These are phyloP conservation scores for Octodon degus DNA, from an alignment of 2,113 vertebrate species.

Conservation along the genomic window DNA sequence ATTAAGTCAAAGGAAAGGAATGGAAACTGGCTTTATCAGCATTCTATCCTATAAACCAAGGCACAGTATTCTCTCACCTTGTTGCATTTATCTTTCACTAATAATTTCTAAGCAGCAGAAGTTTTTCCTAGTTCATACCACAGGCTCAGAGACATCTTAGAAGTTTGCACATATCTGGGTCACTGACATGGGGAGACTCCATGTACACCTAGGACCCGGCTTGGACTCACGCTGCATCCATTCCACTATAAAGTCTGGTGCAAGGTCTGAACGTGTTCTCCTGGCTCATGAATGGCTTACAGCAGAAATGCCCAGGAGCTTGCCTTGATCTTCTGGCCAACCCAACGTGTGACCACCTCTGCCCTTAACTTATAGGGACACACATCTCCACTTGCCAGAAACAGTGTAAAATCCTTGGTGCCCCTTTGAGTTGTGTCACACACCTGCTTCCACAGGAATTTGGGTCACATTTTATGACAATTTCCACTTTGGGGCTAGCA, in stretches of 20 bases:
- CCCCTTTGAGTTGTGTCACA: background rate
- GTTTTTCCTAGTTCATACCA: background rate
- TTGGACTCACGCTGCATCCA: background rate
- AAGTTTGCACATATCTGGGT: background rate
- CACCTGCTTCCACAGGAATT: background rate
- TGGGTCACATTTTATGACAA: background rate
- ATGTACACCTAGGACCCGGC: background rate
- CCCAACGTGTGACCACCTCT: background rate
- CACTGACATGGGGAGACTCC: background rate
- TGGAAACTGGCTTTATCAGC: background rate
- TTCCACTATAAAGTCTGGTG: background rate
- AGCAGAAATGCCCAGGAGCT: background rate
- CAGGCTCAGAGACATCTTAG: background rate
- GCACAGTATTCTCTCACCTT: background rate
- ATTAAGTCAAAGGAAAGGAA: background rate
- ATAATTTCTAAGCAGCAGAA: background rate
- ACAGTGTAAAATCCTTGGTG: background rate
- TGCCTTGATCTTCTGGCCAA: background rate
- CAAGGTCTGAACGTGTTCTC: background rate
- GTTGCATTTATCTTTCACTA: background rate
- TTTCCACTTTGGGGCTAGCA: background rate
- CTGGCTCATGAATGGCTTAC: background rate
- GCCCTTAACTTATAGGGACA: background rate
- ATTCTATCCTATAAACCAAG: background rate
- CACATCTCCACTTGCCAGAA: rapidly evolving